Conservation (phyloP, 2,888 invertebrate genomes). For the Ditula angustiorana region DNA sequence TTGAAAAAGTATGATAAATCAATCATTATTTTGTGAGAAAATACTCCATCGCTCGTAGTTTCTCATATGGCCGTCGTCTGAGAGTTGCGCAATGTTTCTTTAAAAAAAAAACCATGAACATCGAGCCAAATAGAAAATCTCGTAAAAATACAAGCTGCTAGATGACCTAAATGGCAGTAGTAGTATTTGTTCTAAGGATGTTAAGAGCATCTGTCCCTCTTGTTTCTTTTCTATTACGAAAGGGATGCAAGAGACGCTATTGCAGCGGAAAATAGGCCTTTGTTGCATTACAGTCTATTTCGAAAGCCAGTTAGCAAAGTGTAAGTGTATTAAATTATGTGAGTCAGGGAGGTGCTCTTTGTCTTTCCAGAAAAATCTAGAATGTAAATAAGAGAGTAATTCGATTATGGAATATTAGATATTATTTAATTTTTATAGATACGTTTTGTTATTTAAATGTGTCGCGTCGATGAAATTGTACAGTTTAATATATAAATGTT, state of each 20-base stretch:
- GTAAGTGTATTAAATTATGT: neutral
- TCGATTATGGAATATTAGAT: conserved; percentile 3
- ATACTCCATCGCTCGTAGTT: too few relatives aligned
- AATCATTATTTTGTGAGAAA: too few relatives aligned
- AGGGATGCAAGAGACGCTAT: neutral
- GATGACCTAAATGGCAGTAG: too few relatives aligned
- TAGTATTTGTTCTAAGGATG: too few relatives aligned
- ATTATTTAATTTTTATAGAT: conserved; percentile 13
- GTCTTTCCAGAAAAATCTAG: conserved; percentile 6
- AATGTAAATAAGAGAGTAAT: conserved; percentile 27
- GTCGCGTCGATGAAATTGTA: conserved; percentile 32
- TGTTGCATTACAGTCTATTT: too few relatives aligned
- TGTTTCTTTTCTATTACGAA: neutral
- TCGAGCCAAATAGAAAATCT: too few relatives aligned
- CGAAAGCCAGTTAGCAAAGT: neutral
- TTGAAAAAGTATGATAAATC: too few relatives aligned
- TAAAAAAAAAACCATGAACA: too few relatives aligned
- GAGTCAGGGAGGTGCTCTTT: neutral
- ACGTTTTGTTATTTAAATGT: conserved; percentile 32
- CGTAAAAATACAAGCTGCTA: too few relatives aligned
- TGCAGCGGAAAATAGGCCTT: neutral
- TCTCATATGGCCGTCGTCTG: too few relatives aligned
- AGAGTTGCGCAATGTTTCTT: neutral
- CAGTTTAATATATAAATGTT: conserved; percentile 32
- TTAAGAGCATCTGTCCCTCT: neutral